phyloP scores from a whole-genome alignment of 2,797 vertebrate species.

The Characodon lateralis region DNA sequence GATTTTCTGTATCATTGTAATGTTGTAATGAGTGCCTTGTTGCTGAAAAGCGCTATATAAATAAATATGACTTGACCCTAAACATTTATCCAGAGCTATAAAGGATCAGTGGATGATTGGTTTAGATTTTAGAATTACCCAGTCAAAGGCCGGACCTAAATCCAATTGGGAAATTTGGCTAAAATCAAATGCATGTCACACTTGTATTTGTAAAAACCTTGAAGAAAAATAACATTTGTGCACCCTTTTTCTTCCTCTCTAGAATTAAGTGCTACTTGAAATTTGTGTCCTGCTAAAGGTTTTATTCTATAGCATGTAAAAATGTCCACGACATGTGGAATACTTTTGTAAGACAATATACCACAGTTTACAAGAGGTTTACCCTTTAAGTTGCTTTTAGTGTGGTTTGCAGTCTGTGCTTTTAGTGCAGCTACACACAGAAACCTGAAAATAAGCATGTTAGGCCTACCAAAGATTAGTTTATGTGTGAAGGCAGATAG shows the following conservation, averaged over 20 bases:
- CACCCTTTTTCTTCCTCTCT: background rate
- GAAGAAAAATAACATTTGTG: background rate
- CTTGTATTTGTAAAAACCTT: background rate
- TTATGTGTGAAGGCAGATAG: slow-evolving; percentile 43
- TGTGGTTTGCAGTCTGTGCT: slow-evolving; percentile 4
- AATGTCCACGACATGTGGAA: background rate
- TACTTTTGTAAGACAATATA: background rate
- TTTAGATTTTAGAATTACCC: background rate
- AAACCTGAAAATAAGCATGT: slow-evolving; percentile 40
- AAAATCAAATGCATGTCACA: background rate
- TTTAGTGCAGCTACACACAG: background rate
- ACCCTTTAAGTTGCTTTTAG: slow-evolving; percentile 17
- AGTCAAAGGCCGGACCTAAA: background rate
- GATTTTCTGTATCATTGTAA: too few relatives aligned
- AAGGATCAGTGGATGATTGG: background rate
- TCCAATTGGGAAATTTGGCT: background rate
- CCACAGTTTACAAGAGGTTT: slow-evolving; percentile 12
- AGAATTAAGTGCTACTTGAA: background rate
- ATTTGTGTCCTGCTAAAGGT: background rate
- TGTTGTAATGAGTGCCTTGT: too few relatives aligned
- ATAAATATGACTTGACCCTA: background rate
- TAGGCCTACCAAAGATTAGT: slow-evolving; percentile 38
- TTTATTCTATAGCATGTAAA: background rate
- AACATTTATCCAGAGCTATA: background rate
- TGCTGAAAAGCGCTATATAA: too few relatives aligned